phyloP scores from a whole-genome alignment of 2,113 vertebrate species.

The Ancistrus triradiatus region DNA sequence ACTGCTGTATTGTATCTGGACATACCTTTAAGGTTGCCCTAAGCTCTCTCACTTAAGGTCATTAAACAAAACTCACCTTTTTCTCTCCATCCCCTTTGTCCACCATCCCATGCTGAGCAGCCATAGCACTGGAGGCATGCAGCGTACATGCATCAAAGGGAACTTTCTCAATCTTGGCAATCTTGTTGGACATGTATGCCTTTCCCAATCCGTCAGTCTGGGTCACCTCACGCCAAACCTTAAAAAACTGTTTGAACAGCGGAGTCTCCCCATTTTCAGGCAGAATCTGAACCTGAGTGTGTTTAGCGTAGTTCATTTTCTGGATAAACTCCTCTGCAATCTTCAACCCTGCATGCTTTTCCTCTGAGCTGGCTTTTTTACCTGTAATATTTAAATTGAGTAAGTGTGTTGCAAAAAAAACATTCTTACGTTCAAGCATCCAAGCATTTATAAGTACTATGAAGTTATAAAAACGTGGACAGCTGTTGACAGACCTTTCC shows the following conservation, averaged over 20 bases:
- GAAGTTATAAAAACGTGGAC: background rate
- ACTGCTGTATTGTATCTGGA: too few species aligned
- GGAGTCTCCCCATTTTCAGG: constrained; percentile 83
- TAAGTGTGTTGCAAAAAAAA: background rate
- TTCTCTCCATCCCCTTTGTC: constrained; percentile 79
- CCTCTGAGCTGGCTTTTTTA: constrained; percentile 74
- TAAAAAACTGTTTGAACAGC: constrained; percentile 90
- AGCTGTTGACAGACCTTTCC: too few species aligned
- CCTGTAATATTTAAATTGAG: constrained; percentile 54
- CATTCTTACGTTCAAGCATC: background rate
- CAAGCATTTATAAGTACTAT: too few species aligned
- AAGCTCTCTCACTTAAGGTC: too few species aligned
- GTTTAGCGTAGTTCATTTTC: constrained; percentile 76
- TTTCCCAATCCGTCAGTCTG: constrained; percentile 77
- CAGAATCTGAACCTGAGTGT: constrained; percentile 83
- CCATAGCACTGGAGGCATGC: constrained; percentile 80
- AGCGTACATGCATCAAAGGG: constrained; percentile 76
- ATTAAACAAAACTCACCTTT: constrained; percentile 58
- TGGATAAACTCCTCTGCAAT: constrained; percentile 78
- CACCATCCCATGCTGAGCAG: constrained; percentile 85
- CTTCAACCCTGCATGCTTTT: constrained; percentile 76
- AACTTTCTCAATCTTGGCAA: constrained; percentile 81
- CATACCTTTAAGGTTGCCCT: too few species aligned
- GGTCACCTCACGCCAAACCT: constrained; percentile 79
- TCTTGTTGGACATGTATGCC: constrained; percentile 72